Evolutionary conservation across 2,797 vertebrate species (phyloP).

Genomic region (Manis javanica): DNA sequence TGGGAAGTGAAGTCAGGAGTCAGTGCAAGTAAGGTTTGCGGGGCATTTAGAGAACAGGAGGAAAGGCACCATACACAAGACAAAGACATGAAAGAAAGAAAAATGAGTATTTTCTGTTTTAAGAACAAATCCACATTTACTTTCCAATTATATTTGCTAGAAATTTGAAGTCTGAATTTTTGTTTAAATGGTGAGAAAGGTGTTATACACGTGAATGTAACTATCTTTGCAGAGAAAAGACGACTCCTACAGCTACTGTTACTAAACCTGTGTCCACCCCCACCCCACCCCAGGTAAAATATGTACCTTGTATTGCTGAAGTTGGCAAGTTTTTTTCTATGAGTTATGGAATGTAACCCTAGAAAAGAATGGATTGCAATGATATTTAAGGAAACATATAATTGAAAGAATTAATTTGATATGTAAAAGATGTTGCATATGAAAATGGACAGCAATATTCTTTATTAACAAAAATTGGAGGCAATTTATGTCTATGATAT

Average conservation of each 20-base stretch:
- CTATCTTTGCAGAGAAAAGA: not conserved
- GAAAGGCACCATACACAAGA: not conserved
- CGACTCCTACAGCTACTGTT: not conserved
- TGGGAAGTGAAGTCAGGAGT: not conserved
- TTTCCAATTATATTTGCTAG: not conserved
- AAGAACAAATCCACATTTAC: not conserved
- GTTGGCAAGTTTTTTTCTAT: not conserved
- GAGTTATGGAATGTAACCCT: not conserved
- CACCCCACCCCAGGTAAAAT: not conserved
- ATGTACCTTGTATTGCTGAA: not conserved
- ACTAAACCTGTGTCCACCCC: not conserved
- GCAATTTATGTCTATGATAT: not conserved
- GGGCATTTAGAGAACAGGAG: not conserved
- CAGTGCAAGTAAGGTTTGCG: not conserved
- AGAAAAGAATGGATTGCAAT: not conserved
- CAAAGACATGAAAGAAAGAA: not conserved
- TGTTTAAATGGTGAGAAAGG: not conserved
- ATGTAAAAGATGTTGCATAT: not conserved
- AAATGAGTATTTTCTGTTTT: not conserved
- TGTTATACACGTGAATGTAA: not conserved
- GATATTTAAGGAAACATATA: not conserved
- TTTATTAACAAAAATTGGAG: not conserved
- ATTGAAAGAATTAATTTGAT: not conserved
- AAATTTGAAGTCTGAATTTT: not conserved
- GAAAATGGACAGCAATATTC: not conserved